These are phyloP conservation scores for Melanargia galathea DNA, from an alignment of 2,888 invertebrate genomes.

Conservation along the genomic window DNA sequence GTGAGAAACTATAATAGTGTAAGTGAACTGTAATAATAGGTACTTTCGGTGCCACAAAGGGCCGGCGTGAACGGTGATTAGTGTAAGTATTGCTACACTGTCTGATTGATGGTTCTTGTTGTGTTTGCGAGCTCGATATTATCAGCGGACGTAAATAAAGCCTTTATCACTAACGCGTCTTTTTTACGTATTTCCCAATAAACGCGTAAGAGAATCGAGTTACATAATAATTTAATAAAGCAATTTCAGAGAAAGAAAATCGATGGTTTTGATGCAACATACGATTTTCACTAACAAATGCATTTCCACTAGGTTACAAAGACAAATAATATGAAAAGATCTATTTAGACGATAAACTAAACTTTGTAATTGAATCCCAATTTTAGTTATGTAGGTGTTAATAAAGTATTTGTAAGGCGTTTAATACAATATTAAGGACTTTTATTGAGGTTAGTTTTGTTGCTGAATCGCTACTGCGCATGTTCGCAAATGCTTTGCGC, in stretches of 20 bases:
- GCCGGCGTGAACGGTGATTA: conserved; percentile 47
- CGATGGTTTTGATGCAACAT: not conserved
- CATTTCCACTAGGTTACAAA: not conserved
- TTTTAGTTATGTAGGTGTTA: not conserved
- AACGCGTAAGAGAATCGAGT: not conserved
- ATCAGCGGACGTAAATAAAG: conserved; percentile 14
- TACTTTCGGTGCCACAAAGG: conserved; percentile 39
- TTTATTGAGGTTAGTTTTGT: conserved; percentile 55
- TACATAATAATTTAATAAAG: not conserved
- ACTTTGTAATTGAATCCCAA: not conserved
- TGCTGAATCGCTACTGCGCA: conserved; percentile 45
- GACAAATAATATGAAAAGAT: not conserved
- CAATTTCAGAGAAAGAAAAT: not conserved
- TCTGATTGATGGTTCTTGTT: not conserved
- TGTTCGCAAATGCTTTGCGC: conserved; percentile 46
- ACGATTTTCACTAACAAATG: not conserved
- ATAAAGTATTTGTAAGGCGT: not conserved
- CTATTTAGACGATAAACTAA: not conserved
- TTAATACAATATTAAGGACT: conserved; percentile 42
- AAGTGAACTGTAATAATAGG: conserved; percentile 50
- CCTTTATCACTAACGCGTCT: not conserved
- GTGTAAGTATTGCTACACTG: conserved; percentile 58
- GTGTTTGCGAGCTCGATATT: conserved; percentile 16
- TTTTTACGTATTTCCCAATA: not conserved
- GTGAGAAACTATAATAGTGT: conserved; percentile 52